A percentile compares a stretch with the other conserved stretches of the same genome.
These are phyloP conservation scores for Andinoacara biseriatus DNA, from an alignment of 2,113 vertebrate species.

Conservation along the genomic window DNA sequence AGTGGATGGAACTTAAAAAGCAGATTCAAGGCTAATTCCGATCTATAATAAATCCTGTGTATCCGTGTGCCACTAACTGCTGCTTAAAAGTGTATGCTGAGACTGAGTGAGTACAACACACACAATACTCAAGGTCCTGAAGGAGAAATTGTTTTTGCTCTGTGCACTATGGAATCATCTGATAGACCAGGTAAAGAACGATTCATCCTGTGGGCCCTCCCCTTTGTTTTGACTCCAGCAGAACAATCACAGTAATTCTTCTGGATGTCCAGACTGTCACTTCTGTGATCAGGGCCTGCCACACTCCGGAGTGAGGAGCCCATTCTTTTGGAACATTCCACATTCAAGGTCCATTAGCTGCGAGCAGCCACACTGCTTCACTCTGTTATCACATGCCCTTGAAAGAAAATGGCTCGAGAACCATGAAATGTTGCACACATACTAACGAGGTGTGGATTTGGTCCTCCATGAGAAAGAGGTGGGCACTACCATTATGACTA, in stretches of 20 bases:
- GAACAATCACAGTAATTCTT: slow-evolving; percentile 67
- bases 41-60: background rate
- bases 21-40: background rate
- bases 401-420: slow-evolving; percentile 52
- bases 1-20: background rate
- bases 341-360: slow-evolving; percentile 78
- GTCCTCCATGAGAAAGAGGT: slow-evolving; percentile 31
- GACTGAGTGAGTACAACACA: slow-evolving; percentile 9
- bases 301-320: slow-evolving; percentile 56
- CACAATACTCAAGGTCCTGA: slow-evolving; percentile 52
- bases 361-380: slow-evolving; percentile 23
- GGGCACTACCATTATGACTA: slow-evolving; percentile 23
- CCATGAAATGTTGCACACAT: slow-evolving; percentile 20
- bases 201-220: slow-evolving; percentile 44
- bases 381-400: slow-evolving; percentile 60
- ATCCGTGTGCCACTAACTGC: background rate
- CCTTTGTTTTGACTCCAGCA: slow-evolving; percentile 53
- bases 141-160: slow-evolving; percentile 54
- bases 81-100: background rate
- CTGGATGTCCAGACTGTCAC: slow-evolving; percentile 70
- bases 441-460: background rate
- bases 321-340: slow-evolving; percentile 66
- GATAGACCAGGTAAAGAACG: slow-evolving; percentile 49
- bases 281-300: slow-evolving; percentile 73
- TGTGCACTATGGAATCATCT: slow-evolving; percentile 41